These are phyloP conservation scores for Digitonthophagus gazella DNA, from an alignment of 2,888 invertebrate species.

Conservation along the genomic window DNA sequence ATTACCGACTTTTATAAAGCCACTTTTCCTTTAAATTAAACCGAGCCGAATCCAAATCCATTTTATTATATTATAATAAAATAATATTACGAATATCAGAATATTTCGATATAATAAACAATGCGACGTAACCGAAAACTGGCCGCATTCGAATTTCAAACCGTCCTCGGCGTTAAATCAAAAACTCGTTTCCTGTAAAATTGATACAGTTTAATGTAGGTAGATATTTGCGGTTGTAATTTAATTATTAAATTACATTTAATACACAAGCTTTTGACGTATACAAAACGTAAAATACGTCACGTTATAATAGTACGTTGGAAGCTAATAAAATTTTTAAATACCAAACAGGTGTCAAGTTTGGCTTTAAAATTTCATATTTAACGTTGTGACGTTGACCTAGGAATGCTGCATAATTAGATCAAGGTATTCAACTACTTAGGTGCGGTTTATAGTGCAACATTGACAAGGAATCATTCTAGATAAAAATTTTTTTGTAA, in stretches of 20 bases:
- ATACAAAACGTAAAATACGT: background rate
- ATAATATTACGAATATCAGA: background rate
- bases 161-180: too few species aligned
- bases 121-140: too few species aligned
- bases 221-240: background rate
- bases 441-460: background rate
- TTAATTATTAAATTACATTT: background rate
- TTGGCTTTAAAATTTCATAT: background rate
- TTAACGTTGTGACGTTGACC: background rate
- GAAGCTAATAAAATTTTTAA: too few species aligned
- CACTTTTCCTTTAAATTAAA: too few species aligned
- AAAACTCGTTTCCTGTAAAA: background rate
- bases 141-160: too few species aligned
- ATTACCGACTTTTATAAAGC: background rate
- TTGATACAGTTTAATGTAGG: too few species aligned
- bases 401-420: background rate
- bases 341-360: background rate
- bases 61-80: background rate
- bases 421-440: background rate
- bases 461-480: too few species aligned
- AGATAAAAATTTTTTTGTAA: too few species aligned
- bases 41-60: background rate
- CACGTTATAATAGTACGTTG: too few species aligned
- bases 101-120: too few species aligned
- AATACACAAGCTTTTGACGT: background rate